Evolutionary conservation across 2,888 invertebrate genomes (phyloP).

Genomic region (Synanthedon tipuliformis): DNA sequence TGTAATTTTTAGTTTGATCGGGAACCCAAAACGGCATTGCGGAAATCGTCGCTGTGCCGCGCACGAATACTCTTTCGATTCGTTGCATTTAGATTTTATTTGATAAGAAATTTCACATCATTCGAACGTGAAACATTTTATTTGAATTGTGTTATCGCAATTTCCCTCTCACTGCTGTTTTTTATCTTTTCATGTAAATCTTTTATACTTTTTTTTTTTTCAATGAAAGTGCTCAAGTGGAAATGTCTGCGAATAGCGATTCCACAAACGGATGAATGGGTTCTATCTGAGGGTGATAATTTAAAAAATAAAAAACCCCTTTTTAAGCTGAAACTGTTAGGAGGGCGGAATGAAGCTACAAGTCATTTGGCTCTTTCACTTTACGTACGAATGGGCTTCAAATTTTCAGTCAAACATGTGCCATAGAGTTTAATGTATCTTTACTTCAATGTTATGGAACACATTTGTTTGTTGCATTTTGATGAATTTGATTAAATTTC

Average conservation of each 20-base stretch:
- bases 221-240: not conserved
- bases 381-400: too few relatives aligned
- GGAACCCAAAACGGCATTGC: conserved; percentile 1
- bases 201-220: not conserved
- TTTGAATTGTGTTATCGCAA: not conserved
- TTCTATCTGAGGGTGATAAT: not conserved
- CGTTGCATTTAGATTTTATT: conserved; percentile 17
- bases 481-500: too few relatives aligned
- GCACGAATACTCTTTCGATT: conserved; percentile 10
- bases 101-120: conserved; percentile 24
- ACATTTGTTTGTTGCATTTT: too few relatives aligned
- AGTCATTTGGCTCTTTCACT: too few relatives aligned
- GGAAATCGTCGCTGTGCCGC: conserved; percentile 15
- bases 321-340: too few relatives aligned
- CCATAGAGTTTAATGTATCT: too few relatives aligned
- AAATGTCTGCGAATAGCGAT: not conserved
- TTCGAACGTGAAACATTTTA: conserved; percentile 1
- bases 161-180: not conserved
- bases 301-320: not conserved
- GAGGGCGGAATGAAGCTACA: too few relatives aligned
- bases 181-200: not conserved
- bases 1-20: too few relatives aligned
- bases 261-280: not conserved
- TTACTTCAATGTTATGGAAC: too few relatives aligned
- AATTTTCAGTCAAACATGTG: too few relatives aligned